A percentile compares a stretch with the other conserved stretches of the same genome.
These are phyloP conservation scores for Disparrhopalites patrizii DNA, from an alignment of 2,888 invertebrate genomes.

Conservation along the genomic window DNA sequence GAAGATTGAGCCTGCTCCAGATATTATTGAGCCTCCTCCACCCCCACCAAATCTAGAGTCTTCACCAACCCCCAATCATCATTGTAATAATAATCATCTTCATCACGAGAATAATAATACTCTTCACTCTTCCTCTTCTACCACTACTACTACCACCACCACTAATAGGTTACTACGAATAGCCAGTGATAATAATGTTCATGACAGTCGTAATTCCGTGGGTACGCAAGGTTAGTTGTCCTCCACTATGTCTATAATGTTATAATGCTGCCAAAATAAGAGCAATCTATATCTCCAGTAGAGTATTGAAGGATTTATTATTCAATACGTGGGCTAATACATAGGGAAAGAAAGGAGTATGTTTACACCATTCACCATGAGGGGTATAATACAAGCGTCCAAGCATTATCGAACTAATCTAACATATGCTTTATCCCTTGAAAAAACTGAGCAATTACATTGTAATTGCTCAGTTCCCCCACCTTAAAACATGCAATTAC, in stretches of 20 bases:
- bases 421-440: no score
- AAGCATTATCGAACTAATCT: no score
- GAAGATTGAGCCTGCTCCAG: background rate
- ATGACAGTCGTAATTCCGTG: constrained; percentile 13
- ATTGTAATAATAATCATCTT: background rate
- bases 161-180: constrained; percentile 16
- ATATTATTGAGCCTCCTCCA: background rate
- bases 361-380: no score
- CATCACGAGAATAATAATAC: background rate
- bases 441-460: no score
- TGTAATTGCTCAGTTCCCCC: no score
- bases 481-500: no score
- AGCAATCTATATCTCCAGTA: no score
- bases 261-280: no score
- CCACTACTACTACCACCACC: background rate
- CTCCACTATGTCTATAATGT: background rate
- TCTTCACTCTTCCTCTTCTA: constrained; percentile 1
- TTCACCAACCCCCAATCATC: background rate
- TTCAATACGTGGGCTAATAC: no score
- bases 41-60: background rate
- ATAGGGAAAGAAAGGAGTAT: no score
- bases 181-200: constrained; percentile 7
- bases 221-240: constrained; percentile 26
- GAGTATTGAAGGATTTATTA: no score
- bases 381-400: no score